phyloP scores from a whole-genome alignment of 2,797 vertebrate genomes.

The Esox lucius region DNA sequence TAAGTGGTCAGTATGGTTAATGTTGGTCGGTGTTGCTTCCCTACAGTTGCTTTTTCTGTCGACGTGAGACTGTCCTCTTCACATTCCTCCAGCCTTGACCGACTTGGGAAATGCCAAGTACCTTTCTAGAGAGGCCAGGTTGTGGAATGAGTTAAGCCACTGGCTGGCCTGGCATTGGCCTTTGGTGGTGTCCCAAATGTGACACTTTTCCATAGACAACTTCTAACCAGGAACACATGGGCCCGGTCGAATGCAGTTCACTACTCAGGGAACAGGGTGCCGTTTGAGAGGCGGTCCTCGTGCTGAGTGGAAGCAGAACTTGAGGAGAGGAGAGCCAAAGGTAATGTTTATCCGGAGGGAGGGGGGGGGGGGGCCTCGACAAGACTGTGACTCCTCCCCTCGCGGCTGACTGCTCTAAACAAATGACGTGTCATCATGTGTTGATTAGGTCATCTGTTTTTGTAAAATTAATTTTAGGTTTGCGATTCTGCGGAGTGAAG shows the following conservation, averaged over 20 bases:
- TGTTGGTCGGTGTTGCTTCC: too few relatives aligned
- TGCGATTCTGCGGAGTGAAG: not conserved
- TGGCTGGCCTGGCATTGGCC: not conserved
- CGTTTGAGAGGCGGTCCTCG: not conserved
- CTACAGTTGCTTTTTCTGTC: too few relatives aligned
- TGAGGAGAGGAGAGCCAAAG: conserved; percentile 1
- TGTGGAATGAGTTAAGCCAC: not conserved
- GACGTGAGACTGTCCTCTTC: not conserved
- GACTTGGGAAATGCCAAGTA: not conserved
- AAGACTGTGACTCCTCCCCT: not conserved
- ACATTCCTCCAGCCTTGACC: not conserved
- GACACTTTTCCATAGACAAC: not conserved
- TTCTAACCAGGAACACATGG: too few relatives aligned
- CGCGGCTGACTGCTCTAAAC: not conserved
- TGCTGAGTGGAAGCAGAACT: conserved; percentile 4
- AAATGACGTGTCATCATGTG: not conserved
- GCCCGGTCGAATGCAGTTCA: not conserved
- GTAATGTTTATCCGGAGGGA: not conserved
- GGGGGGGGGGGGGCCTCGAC: too few relatives aligned
- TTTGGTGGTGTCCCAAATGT: not conserved
- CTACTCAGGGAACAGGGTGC: not conserved
- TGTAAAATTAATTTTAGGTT: not conserved
- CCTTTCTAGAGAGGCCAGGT: not conserved
- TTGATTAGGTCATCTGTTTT: not conserved
- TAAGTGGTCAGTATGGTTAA: too few relatives aligned